phyloP scores from a whole-genome alignment of 1,140 invertebrate genomes.

The Stegodyphus mimosarum region DNA sequence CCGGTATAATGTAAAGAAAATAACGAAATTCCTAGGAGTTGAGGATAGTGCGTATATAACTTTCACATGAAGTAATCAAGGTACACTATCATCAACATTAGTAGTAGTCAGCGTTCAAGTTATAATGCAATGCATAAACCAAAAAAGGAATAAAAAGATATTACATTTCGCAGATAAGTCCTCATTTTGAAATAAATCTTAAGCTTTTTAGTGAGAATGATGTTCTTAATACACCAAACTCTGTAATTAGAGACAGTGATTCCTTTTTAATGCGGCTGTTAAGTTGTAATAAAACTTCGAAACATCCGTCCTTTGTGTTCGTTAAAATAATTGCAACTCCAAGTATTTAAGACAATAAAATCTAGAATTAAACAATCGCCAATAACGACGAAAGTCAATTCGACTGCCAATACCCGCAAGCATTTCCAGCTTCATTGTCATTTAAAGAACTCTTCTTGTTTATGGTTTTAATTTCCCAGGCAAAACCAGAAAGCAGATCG shows the following conservation, averaged over 20 bases:
- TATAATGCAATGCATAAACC: too few relatives aligned
- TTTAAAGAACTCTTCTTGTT: background rate
- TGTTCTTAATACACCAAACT: background rate
- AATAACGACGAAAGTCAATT: conserved; percentile 11
- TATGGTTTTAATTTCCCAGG: conserved; percentile 7
- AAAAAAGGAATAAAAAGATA: too few relatives aligned
- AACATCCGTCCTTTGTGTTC: background rate
- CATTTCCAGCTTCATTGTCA: background rate
- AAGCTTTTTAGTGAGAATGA: background rate
- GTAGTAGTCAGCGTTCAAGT: too few relatives aligned
- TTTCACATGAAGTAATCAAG: too few relatives aligned
- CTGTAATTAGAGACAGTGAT: background rate
- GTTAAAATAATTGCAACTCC: background rate
- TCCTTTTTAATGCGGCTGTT: background rate
- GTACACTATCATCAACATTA: too few relatives aligned
- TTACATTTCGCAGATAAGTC: too few relatives aligned
- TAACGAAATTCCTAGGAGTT: too few relatives aligned
- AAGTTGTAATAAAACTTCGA: background rate
- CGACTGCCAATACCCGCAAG: background rate
- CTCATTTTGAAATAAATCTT: too few relatives aligned
- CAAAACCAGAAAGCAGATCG: conserved; percentile 3
- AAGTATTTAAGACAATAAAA: background rate
- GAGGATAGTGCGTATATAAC: too few relatives aligned
- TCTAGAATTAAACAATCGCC: background rate
- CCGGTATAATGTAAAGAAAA: too few relatives aligned